Evolutionary conservation across 2,113 vertebrate genomes (phyloP).

Genomic region (Notarius lentiginosus): DNA sequence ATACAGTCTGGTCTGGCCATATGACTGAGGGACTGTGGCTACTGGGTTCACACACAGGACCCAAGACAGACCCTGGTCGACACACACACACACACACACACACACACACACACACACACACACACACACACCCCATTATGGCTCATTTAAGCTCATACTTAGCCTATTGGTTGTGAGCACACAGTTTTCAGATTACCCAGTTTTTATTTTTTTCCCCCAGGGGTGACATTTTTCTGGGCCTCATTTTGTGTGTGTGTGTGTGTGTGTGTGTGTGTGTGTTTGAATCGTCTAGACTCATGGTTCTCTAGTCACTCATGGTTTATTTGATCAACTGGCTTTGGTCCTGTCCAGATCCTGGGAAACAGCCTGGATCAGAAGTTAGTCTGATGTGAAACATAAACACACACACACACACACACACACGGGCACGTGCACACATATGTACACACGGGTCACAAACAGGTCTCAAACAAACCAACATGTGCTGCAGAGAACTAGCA

Average conservation of each 20-base stretch:
- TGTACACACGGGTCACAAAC: neutral
- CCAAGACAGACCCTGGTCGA: neutral
- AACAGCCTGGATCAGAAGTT: conserved; percentile 23
- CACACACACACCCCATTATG: neutral
- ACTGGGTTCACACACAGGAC: conserved; percentile 6
- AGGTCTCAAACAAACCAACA: neutral
- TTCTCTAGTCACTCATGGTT: conserved; percentile 46
- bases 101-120: neutral
- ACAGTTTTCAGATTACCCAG: neutral
- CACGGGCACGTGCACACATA: neutral
- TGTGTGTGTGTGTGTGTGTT: conserved; percentile 32
- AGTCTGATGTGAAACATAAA: conserved; percentile 34
- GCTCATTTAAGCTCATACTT: neutral
- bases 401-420: conserved; percentile 21
- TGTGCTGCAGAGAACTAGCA: neutral
- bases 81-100: too few relatives aligned
- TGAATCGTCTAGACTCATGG: neutral
- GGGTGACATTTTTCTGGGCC: too few relatives aligned
- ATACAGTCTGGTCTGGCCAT: conserved; percentile 72
- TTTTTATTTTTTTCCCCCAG: neutral
- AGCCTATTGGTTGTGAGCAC: neutral
- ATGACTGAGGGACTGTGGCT: conserved; percentile 58
- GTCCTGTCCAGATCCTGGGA: conserved; percentile 40
- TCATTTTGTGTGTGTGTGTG: conserved; percentile 11
- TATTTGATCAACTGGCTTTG: conserved; percentile 48